Percentiles rank a stretch among this genome's conserved stretches.
Evolutionary conservation across 2,113 vertebrate species (phyloP).

Genomic region (Mastomys coucha): DNA sequence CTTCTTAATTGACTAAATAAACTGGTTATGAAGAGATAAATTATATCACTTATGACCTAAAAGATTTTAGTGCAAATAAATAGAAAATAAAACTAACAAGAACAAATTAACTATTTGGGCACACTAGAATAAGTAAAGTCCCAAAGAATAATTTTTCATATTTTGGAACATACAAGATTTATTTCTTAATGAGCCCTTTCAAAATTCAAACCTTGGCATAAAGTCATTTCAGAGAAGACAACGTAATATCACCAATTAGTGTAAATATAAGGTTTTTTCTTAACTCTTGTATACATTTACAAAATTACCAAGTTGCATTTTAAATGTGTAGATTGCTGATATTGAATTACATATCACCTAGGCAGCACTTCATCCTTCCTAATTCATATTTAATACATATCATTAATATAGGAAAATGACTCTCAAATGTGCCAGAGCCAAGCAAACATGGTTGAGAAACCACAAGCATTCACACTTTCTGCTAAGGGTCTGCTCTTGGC

Average conservation of each 20-base stretch:
- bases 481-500: neutral
- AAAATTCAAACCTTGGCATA: neutral
- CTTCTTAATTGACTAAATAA: neutral
- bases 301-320: neutral
- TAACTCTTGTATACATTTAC: neutral
- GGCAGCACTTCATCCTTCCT: neutral
- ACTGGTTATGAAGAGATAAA: neutral
- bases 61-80: neutral
- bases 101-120: neutral
- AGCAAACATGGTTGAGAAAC: neutral
- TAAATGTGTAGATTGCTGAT: neutral
- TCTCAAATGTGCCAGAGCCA: neutral
- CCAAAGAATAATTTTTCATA: neutral
- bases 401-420: neutral
- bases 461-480: neutral
- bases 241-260: too few species aligned
- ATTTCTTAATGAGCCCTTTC: neutral
- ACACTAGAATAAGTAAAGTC: neutral
- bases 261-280: neutral
- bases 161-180: neutral
- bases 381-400: neutral
- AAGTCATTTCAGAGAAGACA: neutral
- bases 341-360: neutral
- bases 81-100: conserved; percentile 3
- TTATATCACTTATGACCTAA: neutral